Evolutionary conservation across 2,113 vertebrate genomes (phyloP).

Genomic region (Dasyurus viverrinus): DNA sequence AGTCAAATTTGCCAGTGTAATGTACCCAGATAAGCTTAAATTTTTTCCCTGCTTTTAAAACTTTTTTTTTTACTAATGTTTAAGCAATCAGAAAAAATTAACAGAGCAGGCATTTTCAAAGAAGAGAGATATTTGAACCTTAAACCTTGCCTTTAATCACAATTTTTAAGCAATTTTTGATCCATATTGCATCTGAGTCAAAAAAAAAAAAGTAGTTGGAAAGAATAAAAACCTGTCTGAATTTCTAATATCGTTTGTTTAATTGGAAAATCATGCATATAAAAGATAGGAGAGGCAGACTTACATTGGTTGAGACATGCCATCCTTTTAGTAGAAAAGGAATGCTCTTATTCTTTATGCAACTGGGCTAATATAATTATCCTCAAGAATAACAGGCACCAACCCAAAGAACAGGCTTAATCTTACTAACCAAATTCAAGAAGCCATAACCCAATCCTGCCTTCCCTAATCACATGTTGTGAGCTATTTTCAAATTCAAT

Average conservation of each 20-base stretch:
- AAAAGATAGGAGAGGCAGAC: constrained; percentile 68
- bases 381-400: constrained; percentile 73
- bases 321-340: constrained; percentile 67
- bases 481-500: constrained; percentile 72
- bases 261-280: constrained; percentile 77
- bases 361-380: constrained; percentile 77
- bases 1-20: constrained; percentile 46
- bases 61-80: constrained; percentile 48
- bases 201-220: constrained; percentile 66
- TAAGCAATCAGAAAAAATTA: constrained; percentile 48
- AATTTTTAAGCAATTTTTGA: constrained; percentile 61
- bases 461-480: constrained; percentile 62
- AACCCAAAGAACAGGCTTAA: constrained; percentile 50
- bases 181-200: constrained; percentile 41
- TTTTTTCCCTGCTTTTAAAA: constrained; percentile 52
- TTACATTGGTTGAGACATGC: constrained; percentile 70
- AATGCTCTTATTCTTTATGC: constrained; percentile 74
- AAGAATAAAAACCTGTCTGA: constrained; percentile 62
- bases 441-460: constrained; percentile 60
- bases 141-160: constrained; percentile 36
- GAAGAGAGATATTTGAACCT: background rate
- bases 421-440: constrained; percentile 60
- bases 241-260: constrained; percentile 72
- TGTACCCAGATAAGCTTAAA: constrained; percentile 23
- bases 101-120: constrained; percentile 25